phyloP scores from a whole-genome alignment of 2,113 vertebrate genomes.

The Apaloderma vittatum region DNA sequence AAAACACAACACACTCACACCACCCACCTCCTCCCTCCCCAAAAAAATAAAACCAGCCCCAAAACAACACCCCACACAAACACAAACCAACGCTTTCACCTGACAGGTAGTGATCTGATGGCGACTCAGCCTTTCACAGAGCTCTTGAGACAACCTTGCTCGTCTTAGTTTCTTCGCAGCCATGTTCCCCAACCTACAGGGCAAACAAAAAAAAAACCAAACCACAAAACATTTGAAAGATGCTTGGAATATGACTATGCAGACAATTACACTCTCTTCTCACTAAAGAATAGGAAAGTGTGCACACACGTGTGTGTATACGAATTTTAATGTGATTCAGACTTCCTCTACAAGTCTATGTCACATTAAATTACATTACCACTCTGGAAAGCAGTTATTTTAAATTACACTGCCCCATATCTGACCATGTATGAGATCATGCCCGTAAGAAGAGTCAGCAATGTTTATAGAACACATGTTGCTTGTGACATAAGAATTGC shows the following conservation, averaged over 20 bases:
- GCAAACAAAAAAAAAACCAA: background rate
- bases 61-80: too few relatives aligned
- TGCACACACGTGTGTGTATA: rapidly evolving
- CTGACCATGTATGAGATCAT: background rate
- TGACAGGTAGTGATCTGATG: constrained; percentile 83
- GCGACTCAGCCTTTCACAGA: constrained; percentile 83
- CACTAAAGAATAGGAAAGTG: background rate
- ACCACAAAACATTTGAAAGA: background rate
- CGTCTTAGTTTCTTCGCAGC: constrained; percentile 82
- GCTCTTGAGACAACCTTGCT: constrained; percentile 77
- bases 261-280: background rate
- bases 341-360: background rate
- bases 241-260: background rate
- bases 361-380: background rate
- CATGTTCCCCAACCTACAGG: constrained; percentile 65
- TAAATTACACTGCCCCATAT: background rate
- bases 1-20: background rate
- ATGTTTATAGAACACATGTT: background rate
- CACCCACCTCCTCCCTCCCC: background rate
- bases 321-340: background rate
- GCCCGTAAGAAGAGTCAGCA: background rate
- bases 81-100: constrained; percentile 66
- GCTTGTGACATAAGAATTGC: background rate
- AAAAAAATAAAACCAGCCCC: background rate
- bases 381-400: background rate